Evolutionary conservation across 2,797 vertebrate species (phyloP), one percentile per base, ranked within the genome.

Genomic region (Phrynocephalus vlangalii): DNA sequence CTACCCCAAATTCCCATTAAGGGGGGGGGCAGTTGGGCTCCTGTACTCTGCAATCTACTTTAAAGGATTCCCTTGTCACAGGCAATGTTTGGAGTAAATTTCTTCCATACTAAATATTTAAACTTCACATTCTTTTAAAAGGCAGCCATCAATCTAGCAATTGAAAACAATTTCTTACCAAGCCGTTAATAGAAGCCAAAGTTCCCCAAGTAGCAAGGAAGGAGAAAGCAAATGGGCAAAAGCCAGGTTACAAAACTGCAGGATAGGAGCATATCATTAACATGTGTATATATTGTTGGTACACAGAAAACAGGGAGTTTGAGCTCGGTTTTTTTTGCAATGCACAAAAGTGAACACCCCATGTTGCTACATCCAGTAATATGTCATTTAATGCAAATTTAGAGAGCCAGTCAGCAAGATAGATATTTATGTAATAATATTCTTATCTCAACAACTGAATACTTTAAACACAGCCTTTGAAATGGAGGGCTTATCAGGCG

Each of bases 101-200:
- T 85, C 56, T 84, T 80, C 44, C 76, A 28, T 18, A 56, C 52
- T 84, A 72, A 52, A 79, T 67, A 80, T 68, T 85, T 56, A 85
- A 33, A 84, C 8, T 16, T 15, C 48, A 38, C 71, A 66, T 11
- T 84, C 68, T 73, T 63, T 88, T 84, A 68, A 88, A 76, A 75
- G 33, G 38, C 33, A 67, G 48, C 6, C 67, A 79, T 81, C 26
- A 86, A 81, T 79, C 85, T 75, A 84, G 82, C 56, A 50, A 85
- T 75, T n/a, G 75, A 68, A 30, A 75, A 38, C 67, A 67, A 48
- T 84, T 79, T 84, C 70, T 56, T 80, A 67, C n/a, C 44, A n/a
- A 44, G n/a, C 4, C 50, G 28, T 10, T 20, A 79, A 18, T 52
- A 38, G 28, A 83, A 84, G 72, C 13, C 15, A 67, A 30, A 48